These are phyloP conservation scores for Ptilodon capucinus DNA, from an alignment of 2,888 invertebrate species.

Conservation along the genomic window DNA sequence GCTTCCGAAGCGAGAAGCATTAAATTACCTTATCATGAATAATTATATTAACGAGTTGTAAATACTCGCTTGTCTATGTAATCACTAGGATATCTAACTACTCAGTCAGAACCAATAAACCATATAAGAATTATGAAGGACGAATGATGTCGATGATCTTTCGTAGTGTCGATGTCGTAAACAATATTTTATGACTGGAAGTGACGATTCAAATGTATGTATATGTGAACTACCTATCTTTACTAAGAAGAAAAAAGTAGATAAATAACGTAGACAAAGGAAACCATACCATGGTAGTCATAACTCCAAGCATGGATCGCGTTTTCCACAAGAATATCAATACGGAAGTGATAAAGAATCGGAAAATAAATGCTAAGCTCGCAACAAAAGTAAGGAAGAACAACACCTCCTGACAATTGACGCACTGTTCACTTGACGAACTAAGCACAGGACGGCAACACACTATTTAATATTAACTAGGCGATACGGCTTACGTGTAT, in stretches of 20 bases:
- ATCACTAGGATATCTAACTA: constrained; percentile 31
- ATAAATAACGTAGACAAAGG: constrained; percentile 76
- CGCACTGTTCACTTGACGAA: constrained; percentile 73
- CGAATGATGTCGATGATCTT: constrained; percentile 22
- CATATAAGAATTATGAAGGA: constrained; percentile 38
- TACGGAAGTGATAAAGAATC: constrained; percentile 56
- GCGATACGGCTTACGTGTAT: constrained; percentile 46
- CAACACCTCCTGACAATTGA: constrained; percentile 67
- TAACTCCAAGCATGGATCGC: constrained; percentile 82
- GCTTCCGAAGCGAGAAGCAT: constrained; percentile 34
- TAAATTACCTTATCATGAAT: constrained; percentile 24
- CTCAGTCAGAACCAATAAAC: constrained; percentile 37
- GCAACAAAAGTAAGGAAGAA: constrained; percentile 67
- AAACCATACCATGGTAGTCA: constrained; percentile 83
- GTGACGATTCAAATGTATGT: constrained; percentile 44
- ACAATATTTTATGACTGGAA: constrained; percentile 36
- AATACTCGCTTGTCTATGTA: constrained; percentile 24
- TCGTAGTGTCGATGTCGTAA: constrained; percentile 33
- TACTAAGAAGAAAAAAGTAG: constrained; percentile 63
- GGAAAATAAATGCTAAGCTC: constrained; percentile 61
- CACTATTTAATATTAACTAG: constrained; percentile 46
- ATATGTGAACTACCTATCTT: constrained; percentile 59
- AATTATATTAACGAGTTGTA: constrained; percentile 27
- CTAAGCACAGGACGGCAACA: constrained; percentile 77
- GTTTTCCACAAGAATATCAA: constrained; percentile 71